Base-by-base conservation (phyloP, 2,113 vertebrate genomes). In the Nerophis lumbriciformis region DNA sequence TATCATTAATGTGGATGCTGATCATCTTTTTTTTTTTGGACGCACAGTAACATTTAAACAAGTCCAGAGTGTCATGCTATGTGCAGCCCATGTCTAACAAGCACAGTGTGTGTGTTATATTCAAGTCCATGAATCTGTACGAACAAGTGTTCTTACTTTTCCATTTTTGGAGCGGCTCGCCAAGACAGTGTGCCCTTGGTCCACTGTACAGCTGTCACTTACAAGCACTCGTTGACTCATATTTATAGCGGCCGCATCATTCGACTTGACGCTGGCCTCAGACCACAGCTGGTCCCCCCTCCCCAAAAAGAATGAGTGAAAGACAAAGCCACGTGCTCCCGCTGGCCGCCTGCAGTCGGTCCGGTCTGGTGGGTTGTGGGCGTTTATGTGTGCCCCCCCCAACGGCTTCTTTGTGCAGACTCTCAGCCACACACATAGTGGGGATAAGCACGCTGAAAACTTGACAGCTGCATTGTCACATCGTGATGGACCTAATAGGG, bases 201-300 rank as follows among this genome's bases (percentile, higher is more conserved):
- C 79, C 84, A 85, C 80, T 76, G 76, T 89, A 90, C 88, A 90
- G 89, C 89, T 91, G 90, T 90, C 90, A 85, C 83, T 88, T 84
- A 82, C 86, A 89, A 79, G 80, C 81, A 75, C 81, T 84, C 71
- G 68, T 72, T 83, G 78, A 83, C 75, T 66, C 78, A 80, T 90
- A 92, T 92, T 91, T 91, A 90, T 92, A 92, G 90, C 82, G 86
- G 76, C 77, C 82, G 78, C 88, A 90, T 90, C 90, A 88, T 65
- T 80, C 79, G 77, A 76, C 78, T 63, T 65, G 74, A 77, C 83
- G 52, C 75, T 79, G 63, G 53, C 76, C 74, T 88, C 81, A 88
- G 83, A 79, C 87, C 90, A 92, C 90, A 92, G 90, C 90, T 92
- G 90, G 88, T 90, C 86, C 80, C 59, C 59, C 59, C 42, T 45